Evolutionary conservation across 1,140 invertebrate genomes (phyloP).

Genomic region (Leptinotarsa lineolata): DNA sequence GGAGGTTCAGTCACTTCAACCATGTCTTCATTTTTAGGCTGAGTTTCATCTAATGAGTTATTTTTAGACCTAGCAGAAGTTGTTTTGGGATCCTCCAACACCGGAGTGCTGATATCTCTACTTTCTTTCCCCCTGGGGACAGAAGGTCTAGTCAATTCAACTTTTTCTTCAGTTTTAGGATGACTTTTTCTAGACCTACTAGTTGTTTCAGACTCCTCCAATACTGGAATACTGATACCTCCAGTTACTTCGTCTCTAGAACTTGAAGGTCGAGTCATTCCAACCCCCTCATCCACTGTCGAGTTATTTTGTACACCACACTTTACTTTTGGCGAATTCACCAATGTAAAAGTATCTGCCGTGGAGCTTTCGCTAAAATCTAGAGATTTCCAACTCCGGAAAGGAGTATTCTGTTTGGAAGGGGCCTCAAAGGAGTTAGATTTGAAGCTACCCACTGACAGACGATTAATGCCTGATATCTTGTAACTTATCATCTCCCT

Average conservation of each 20-base stretch:
- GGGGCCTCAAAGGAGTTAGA: background rate
- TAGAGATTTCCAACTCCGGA: too few relatives aligned
- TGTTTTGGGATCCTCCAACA: background rate
- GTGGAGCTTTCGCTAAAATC: too few relatives aligned
- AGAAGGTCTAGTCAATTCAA: background rate
- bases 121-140: too few relatives aligned
- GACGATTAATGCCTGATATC: background rate
- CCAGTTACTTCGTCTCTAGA: too few relatives aligned
- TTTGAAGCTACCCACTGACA: background rate
- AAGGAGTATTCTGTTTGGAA: background rate
- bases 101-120: background rate
- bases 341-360: too few relatives aligned
- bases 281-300: too few relatives aligned
- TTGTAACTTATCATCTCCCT: conserved; percentile 3
- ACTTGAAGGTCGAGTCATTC: too few relatives aligned
- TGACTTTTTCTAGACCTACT: background rate
- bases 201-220: too few relatives aligned
- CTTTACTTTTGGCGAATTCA: too few relatives aligned
- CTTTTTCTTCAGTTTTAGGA: background rate
- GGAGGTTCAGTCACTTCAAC: background rate
- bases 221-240: too few relatives aligned
- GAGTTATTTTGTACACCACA: too few relatives aligned
- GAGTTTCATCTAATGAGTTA: background rate
- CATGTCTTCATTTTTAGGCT: background rate
- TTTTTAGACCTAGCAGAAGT: background rate